These are phyloP conservation scores for Bradypus variegatus DNA, from an alignment of 2,797 vertebrate species.

Conservation along the genomic window DNA sequence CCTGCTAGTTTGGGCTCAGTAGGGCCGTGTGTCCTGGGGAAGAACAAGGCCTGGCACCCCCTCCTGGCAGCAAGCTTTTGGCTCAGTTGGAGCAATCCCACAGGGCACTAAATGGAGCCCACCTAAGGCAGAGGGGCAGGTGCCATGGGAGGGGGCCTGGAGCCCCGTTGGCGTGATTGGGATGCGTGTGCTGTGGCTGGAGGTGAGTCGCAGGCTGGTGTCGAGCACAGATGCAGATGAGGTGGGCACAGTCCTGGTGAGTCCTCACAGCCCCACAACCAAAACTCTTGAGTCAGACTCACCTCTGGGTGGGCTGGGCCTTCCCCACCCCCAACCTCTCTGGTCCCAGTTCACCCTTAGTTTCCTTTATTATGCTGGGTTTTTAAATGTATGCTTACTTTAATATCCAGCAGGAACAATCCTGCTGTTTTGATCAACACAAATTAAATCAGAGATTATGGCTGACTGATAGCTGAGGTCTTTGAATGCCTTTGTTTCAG, in stretches of 20 bases:
- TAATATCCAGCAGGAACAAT: neutral
- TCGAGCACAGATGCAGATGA: neutral
- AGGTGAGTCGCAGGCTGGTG: neutral
- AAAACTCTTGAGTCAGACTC: neutral
- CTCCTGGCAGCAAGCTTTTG: neutral
- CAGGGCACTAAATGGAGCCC: neutral
- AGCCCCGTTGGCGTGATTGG: no score
- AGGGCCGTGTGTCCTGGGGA: neutral
- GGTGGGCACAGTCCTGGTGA: neutral
- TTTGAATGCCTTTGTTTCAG: neutral
- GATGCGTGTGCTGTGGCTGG: no score
- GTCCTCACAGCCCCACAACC: neutral
- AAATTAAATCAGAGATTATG: neutral
- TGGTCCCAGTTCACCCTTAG: neutral
- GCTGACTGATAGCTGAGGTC: neutral
- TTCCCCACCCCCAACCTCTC: neutral
- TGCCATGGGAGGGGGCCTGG: no score
- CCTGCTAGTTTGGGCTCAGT: neutral
- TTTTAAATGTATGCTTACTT: neutral
- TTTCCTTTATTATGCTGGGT: neutral
- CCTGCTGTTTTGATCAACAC: neutral
- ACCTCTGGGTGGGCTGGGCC: neutral
- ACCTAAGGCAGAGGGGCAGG: neutral
- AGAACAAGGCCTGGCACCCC: neutral
- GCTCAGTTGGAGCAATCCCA: neutral